Conservation (phyloP, 1,140 invertebrate genomes). For the Popillia japonica region DNA sequence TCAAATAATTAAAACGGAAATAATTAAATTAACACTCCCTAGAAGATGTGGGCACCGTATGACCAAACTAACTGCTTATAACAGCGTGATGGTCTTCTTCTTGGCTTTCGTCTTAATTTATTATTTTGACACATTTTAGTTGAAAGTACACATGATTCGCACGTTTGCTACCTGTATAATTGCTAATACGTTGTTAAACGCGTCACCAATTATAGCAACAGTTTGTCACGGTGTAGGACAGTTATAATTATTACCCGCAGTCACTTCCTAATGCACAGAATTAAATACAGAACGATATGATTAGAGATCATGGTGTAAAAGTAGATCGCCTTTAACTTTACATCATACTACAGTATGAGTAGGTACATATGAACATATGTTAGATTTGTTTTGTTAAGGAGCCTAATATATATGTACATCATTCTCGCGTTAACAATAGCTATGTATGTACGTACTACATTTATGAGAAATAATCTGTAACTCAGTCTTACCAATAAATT, state of each 20-base stretch:
- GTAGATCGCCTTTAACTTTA: neutral
- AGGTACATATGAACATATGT: too few relatives aligned
- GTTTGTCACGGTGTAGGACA: constrained; percentile 23
- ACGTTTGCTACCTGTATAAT: constrained; percentile 12
- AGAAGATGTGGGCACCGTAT: neutral
- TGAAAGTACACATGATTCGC: constrained; percentile 20
- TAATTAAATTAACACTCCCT: neutral
- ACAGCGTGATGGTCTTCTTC: neutral
- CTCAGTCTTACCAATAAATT: too few relatives aligned
- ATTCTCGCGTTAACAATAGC: too few relatives aligned
- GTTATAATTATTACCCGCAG: constrained; percentile 22
- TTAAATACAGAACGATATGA: constrained; percentile 9
- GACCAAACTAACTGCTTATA: neutral
- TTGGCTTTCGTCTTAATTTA: neutral
- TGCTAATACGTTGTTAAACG: constrained; percentile 16
- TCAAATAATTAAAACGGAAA: constrained; percentile 10
- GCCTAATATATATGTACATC: too few relatives aligned
- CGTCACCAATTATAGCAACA: constrained; percentile 26
- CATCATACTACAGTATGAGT: too few relatives aligned
- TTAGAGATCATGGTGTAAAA: constrained; percentile 12
- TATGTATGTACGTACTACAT: too few relatives aligned
- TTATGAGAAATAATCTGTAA: too few relatives aligned
- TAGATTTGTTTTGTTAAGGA: too few relatives aligned
- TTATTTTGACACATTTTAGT: neutral
- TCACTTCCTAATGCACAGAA: constrained; percentile 17